Conservation (phyloP, 1,140 invertebrate species). For the Danaus melanippus region DNA sequence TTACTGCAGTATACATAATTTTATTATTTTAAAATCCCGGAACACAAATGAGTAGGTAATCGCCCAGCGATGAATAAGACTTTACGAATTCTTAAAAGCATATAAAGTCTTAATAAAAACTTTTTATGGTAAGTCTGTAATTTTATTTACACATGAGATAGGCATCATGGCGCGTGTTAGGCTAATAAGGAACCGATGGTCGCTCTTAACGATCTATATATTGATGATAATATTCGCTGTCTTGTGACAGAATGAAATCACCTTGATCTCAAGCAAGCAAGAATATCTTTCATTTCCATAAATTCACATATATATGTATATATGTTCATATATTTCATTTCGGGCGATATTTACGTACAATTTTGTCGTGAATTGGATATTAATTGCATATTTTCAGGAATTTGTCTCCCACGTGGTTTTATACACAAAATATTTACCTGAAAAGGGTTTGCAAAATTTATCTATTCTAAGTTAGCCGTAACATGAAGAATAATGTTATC, state of each 20-base stretch:
- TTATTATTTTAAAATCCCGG: conserved; percentile 60
- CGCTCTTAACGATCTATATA: conserved; percentile 19
- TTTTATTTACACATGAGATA: conserved; percentile 60
- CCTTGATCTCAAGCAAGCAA: conserved; percentile 2
- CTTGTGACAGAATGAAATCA: conserved; percentile 9
- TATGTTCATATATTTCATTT: too few species aligned
- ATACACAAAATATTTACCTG: conserved; percentile 7
- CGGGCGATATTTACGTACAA: too few species aligned
- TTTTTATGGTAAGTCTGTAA: conserved; percentile 57
- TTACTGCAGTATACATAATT: conserved; percentile 42
- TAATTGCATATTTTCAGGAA: too few species aligned
- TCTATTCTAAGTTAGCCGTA: conserved; percentile 61
- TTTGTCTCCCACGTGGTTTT: not conserved
- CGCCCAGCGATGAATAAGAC: conserved; percentile 47
- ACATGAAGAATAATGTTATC: conserved; percentile 65
- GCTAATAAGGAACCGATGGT: conserved; percentile 48
- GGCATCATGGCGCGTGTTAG: conserved; percentile 47
- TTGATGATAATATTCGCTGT: conserved; percentile 15
- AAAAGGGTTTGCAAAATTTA: conserved; percentile 47
- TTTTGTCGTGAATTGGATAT: too few species aligned
- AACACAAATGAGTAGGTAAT: conserved; percentile 42
- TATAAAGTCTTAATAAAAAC: conserved; percentile 63
- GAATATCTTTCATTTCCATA: too few species aligned
- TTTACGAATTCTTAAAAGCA: conserved; percentile 61
- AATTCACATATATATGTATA: too few species aligned